Conservation (phyloP, 2,888 invertebrate genomes). For the Watsonalla binaria region DNA sequence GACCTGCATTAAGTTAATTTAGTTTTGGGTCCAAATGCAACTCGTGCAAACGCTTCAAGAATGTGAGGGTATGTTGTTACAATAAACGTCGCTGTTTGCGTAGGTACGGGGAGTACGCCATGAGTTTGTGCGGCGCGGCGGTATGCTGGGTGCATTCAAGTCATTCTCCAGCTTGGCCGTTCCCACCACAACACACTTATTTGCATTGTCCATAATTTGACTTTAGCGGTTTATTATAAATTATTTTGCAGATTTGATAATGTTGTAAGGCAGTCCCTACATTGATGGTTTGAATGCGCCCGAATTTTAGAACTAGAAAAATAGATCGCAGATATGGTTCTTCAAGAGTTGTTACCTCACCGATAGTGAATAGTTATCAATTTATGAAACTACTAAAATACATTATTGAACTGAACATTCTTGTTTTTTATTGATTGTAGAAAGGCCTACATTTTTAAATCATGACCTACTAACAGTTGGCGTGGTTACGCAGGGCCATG, state of each 20-base stretch:
- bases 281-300: constrained; percentile 49
- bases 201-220: neutral
- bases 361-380: constrained; percentile 74
- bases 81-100: constrained; percentile 11
- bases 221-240: too few species aligned
- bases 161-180: constrained; percentile 12
- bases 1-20: constrained; percentile 8
- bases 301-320: constrained; percentile 61
- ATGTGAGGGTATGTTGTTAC: constrained; percentile 8
- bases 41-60: constrained; percentile 8
- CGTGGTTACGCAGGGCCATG: constrained; percentile 19
- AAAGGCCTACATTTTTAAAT: constrained; percentile 8
- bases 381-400: constrained; percentile 69
- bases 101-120: constrained; percentile 18
- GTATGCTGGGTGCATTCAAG: constrained; percentile 40
- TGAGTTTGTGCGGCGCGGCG: constrained; percentile 41
- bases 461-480: neutral
- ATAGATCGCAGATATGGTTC: constrained; percentile 62
- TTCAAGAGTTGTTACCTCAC: constrained; percentile 75
- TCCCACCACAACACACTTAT: constrained; percentile 1
- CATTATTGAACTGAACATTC: constrained; percentile 49
- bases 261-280: constrained; percentile 1
- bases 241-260: neutral
- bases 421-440: constrained; percentile 15
- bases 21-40: constrained; percentile 34